Evolutionary conservation across 92 coral and sea anemone species (phyloP), one percentile per base, ranked within the genome.

Genomic region (Porites evermanni): DNA sequence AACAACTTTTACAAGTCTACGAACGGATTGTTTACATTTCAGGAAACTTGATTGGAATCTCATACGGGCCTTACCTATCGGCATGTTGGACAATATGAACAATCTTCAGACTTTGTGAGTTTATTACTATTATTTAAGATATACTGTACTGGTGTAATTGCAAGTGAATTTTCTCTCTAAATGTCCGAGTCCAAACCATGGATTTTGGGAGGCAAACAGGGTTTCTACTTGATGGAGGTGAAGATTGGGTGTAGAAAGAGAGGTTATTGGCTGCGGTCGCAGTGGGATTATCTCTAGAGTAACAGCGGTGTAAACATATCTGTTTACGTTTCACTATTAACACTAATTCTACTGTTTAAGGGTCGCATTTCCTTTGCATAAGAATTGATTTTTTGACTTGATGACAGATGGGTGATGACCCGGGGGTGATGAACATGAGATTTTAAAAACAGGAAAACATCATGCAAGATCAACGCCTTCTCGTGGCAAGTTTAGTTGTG

Each of bases 31-130:
- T 38, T 38, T 38, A 38, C 47, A 38, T 38, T 80, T 67, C 13
- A 91, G 93, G 77, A 87, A 82, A 61, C 67, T 91, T 77, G 80
- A 81, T 16, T 29, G 53, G 47, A 91, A 91, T 79, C 78, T 91
- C 12, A 78, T 91, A 52, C 65, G 88, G 32, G 17, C 75, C 2
- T 29, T 91, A 52, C 79, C 91, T 8, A 12, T 16, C 58, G 88
- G 80, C 67, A 79, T 67, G 26, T 78, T 91, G 32, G 29, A 23
- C 10, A 14, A 19, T 8, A 58, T 65, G 72, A 3, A 4, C 61
- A 72, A 73, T 23, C 75, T 91, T 1, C 67, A 86, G n/a, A 93
- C 88, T 32, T 79, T 93, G 96, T 93, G 79, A 88, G 96, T 93
- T 56, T 10, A 53, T 9, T 2, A 60, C 51, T 51, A 32, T 8